Percentiles rank a stretch among this genome's conserved stretches.
phyloP scores from a whole-genome alignment of 2,113 vertebrate genomes.

The Butorides virescens region DNA sequence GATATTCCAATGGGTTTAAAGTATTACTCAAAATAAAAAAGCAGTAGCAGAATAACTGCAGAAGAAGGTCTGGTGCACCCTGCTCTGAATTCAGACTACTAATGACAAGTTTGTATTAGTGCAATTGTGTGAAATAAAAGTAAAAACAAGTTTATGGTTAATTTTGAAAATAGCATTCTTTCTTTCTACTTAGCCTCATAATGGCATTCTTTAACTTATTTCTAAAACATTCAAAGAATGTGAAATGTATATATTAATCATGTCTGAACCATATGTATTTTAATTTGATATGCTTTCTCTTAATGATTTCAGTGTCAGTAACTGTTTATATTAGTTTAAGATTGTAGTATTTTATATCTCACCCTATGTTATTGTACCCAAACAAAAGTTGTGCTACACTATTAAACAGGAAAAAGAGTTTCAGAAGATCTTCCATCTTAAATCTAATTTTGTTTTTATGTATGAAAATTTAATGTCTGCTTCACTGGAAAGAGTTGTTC shows the following conservation, averaged over 20 bases:
- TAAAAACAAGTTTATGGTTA: not conserved
- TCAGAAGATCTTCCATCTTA: not conserved
- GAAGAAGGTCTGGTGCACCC: not conserved
- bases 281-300: not conserved
- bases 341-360: not conserved
- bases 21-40: constrained; percentile 7
- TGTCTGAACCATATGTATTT: not conserved
- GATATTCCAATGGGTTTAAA: constrained; percentile 3
- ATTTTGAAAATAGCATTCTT: not conserved
- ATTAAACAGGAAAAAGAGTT: not conserved
- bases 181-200: not conserved
- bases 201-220: not conserved
- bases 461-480: not conserved
- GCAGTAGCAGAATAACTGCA: not conserved
- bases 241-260: not conserved
- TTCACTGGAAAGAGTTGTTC: not conserved
- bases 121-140: not conserved
- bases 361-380: not conserved
- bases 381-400: not conserved
- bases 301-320: not conserved
- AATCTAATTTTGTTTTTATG: not conserved
- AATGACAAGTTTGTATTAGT: not conserved
- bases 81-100: not conserved
- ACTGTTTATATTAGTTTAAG: not conserved
- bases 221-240: not conserved